Evolutionary conservation across 2,888 invertebrate species (phyloP), one percentile per base, ranked within the genome.

Genomic region (Diarsia mendica): DNA sequence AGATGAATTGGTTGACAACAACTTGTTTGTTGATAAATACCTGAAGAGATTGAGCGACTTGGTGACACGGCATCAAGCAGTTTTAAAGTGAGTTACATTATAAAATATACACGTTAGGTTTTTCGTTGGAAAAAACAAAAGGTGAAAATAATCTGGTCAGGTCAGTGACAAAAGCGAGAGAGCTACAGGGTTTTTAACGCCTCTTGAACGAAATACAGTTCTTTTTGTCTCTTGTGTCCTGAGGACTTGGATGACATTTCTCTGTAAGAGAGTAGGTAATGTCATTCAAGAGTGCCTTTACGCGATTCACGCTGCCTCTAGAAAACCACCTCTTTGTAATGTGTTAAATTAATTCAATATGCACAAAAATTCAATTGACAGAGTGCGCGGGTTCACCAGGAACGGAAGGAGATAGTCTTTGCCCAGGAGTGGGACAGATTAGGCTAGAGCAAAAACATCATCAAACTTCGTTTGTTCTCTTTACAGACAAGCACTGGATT

Each of bases 1-100:
- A 72, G 20, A 68, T 20, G 77, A 83, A 23, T 79, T 92, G 51
- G 79, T 90, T 64, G 77, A 77, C 39, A 88, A 92, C 75, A 85
- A 87, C n/a, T 77, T 81, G 5, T 95, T 94, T 78, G 85, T 84
- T 76, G 71, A 87, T 63, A 88, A 77, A 79, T 95, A 92, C 73
- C 80, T 84, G 44, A 89, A 89, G n/a, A 90, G 93, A 80, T 87
- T 96, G 58, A 88, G 93, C 3, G 83, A 89, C 23, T 89, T 95
- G 74, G 92, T 93, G 5, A 85, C 91, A 51, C 95, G 95, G 83
- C 96, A 96, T 80, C 91, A 87, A 67, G 84, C 87, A 64, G 89
- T 96, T 85, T 89, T 95, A 65, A 88, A 90, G 95, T 95, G 86
- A 92, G 91, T 13, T 9, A 53, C n/a, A 18, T 4, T 39, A n/a